These are phyloP conservation scores for Hesperia comma DNA, from an alignment of 2,888 invertebrate species.

Conservation along the genomic window DNA sequence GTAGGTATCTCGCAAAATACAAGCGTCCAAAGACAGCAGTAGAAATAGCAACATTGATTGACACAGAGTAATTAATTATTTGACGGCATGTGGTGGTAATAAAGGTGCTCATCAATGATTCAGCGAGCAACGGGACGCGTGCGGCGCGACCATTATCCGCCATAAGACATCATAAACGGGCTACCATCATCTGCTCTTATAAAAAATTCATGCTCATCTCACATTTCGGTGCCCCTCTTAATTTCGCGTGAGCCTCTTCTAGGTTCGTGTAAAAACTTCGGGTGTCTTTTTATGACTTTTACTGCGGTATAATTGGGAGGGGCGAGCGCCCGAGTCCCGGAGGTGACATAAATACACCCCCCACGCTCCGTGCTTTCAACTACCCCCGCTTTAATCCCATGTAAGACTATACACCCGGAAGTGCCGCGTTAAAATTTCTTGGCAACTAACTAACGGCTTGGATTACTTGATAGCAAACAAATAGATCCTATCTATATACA, in stretches of 20 bases:
- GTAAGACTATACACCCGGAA: constrained; percentile 76
- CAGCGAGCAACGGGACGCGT: constrained; percentile 76
- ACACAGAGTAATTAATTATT: constrained; percentile 75
- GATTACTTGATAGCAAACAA: constrained; percentile 51
- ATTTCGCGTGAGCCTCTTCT: constrained; percentile 82
- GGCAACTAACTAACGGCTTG: constrained; percentile 54
- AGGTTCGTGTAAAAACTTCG: constrained; percentile 84
- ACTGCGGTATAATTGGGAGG: constrained; percentile 85
- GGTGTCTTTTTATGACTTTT: constrained; percentile 85
- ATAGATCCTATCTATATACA: background rate
- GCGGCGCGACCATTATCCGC: constrained; percentile 77
- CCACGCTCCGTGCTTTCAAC: constrained; percentile 66
- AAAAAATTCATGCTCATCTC: constrained; percentile 84
- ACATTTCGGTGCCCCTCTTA: constrained; percentile 84
- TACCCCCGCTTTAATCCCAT: constrained; percentile 79
- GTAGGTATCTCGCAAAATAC: too few relatives aligned
- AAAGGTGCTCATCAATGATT: constrained; percentile 80
- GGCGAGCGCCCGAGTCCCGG: constrained; percentile 79
- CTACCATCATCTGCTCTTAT: constrained; percentile 83
- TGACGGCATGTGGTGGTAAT: constrained; percentile 67
- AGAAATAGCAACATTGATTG: constrained; percentile 8
- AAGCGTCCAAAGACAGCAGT: constrained; percentile 6
- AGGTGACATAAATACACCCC: constrained; percentile 84
- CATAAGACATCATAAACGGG: constrained; percentile 83
- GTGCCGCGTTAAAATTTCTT: constrained; percentile 66